Evolutionary conservation across 1,140 invertebrate species (phyloP).

Genomic region (Coelopa frigida): DNA sequence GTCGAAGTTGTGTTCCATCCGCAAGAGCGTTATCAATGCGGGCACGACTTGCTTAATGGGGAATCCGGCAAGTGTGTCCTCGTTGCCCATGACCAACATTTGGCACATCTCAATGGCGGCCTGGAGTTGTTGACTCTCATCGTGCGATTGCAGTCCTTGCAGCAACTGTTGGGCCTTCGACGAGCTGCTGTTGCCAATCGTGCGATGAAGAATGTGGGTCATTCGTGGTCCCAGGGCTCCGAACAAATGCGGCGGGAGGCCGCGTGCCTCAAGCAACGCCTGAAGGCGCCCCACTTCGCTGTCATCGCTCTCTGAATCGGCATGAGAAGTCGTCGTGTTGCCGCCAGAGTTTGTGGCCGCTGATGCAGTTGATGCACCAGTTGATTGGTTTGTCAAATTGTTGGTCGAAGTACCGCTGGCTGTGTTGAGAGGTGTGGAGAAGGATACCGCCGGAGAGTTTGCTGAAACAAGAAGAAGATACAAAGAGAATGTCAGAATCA

Average conservation of each 20-base stretch:
- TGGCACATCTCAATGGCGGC: constrained; percentile 99
- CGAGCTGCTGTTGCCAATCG: constrained; percentile 78
- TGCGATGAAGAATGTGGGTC: constrained; percentile 93
- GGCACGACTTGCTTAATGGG: constrained; percentile 97
- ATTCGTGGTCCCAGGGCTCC: constrained; percentile 91
- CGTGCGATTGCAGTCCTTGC: constrained; percentile 87
- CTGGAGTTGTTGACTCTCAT: constrained; percentile 94
- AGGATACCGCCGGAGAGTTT: too few relatives aligned
- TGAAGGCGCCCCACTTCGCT: constrained; percentile 82
- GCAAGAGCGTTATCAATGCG: constrained; percentile 78
- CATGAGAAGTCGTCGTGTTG: constrained; percentile 23
- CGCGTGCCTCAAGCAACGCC: constrained; percentile 86
- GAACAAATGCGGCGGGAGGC: constrained; percentile 90
- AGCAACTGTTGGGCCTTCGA: constrained; percentile 92
- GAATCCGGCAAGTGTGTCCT: constrained; percentile 96
- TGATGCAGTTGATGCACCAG: constrained; percentile 11
- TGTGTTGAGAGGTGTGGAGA: too few relatives aligned
- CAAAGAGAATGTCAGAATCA: constrained; percentile 3
- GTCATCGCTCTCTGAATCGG: constrained; percentile 65
- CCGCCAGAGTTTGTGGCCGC: constrained; percentile 13
- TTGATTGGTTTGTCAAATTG: not conserved
- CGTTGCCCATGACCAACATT: constrained; percentile 98
- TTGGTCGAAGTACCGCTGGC: too few relatives aligned
- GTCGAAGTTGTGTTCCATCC: constrained; percentile 97
- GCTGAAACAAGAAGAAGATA: not conserved